Evolutionary conservation across 1,140 invertebrate species (phyloP).

Genomic region (Drosophila biarmipes): DNA sequence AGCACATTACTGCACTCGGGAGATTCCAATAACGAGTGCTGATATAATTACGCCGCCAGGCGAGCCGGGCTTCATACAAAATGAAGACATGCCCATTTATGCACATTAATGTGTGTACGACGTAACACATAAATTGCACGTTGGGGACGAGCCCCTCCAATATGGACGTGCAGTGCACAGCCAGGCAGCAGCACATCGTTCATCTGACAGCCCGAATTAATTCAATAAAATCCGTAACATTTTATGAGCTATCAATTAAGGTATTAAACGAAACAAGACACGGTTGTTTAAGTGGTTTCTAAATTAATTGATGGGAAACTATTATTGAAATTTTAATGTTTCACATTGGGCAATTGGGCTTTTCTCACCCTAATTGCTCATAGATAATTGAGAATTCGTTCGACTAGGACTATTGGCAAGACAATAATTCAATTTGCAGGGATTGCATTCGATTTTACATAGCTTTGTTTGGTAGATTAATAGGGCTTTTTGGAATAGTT

Average conservation of each 20-base stretch:
- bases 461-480: too few relatives aligned
- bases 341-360: not conserved
- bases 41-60: constrained; percentile 63
- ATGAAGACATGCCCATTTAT: constrained; percentile 15
- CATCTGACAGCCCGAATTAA: constrained; percentile 40
- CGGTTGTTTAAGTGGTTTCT: constrained; percentile 19
- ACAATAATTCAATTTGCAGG: too few relatives aligned
- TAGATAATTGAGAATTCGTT: not conserved
- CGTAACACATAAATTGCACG: constrained; percentile 46
- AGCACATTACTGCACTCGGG: constrained; percentile 58
- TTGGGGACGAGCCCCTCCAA: constrained; percentile 51
- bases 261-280: constrained; percentile 21
- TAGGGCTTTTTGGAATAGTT: too few relatives aligned
- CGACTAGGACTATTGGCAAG: too few relatives aligned
- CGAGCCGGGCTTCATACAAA: constrained; percentile 19
- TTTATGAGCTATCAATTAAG: constrained; percentile 42
- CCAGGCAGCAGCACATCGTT: constrained; percentile 9
- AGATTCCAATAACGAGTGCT: constrained; percentile 61
- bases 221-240: constrained; percentile 41
- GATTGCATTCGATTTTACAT: too few relatives aligned
- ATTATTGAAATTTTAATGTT: constrained; percentile 1
- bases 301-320: constrained; percentile 22
- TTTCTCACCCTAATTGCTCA: not conserved
- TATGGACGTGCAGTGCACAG: not conserved
- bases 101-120: constrained; percentile 22